These are phyloP conservation scores for Melinaea marsaeus DNA, from an alignment of 2,888 invertebrate genomes.

Conservation along the genomic window DNA sequence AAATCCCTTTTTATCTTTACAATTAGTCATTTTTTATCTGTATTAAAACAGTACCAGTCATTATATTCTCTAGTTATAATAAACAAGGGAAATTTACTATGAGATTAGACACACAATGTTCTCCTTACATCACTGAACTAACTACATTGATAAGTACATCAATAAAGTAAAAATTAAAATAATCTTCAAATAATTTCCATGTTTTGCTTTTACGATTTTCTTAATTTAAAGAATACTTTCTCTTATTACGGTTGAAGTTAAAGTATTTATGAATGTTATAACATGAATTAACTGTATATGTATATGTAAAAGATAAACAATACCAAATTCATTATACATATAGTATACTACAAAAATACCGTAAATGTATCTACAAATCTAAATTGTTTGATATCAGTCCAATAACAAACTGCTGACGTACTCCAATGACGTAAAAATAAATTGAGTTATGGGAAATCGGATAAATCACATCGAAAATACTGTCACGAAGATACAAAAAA, in stretches of 20 bases:
- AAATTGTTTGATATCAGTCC: background rate
- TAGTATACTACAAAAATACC: background rate
- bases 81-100: slow-evolving; percentile 1
- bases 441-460: slow-evolving; percentile 68
- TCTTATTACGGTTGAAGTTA: too few species aligned
- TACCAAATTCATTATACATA: too few species aligned
- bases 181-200: background rate
- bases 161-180: background rate
- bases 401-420: slow-evolving; percentile 17
- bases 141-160: background rate
- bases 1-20: background rate
- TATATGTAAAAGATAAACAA: too few species aligned
- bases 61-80: background rate
- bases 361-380: background rate
- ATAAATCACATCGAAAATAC: slow-evolving; percentile 72
- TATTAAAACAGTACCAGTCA: background rate
- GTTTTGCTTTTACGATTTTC: background rate
- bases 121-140: background rate
- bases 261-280: too few species aligned
- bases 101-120: background rate
- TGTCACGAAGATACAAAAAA: slow-evolving; percentile 69
- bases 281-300: too few species aligned
- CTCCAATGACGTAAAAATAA: slow-evolving; percentile 53
- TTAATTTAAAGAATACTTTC: too few species aligned
- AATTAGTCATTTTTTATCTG: background rate